These are phyloP conservation scores for Sebastes schlegelii DNA, from an alignment of 2,113 vertebrate species.

Conservation along the genomic window DNA sequence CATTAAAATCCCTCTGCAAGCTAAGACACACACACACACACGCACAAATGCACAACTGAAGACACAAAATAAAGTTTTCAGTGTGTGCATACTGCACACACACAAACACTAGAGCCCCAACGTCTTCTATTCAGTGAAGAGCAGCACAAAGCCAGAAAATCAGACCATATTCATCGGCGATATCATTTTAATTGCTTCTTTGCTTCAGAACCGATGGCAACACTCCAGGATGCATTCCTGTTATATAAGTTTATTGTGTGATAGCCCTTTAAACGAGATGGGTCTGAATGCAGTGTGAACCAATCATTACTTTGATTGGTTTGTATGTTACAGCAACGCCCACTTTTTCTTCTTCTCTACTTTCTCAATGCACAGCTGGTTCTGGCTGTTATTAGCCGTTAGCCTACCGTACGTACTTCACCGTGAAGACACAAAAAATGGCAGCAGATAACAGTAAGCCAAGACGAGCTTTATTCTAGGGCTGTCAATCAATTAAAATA, in stretches of 20 bases:
- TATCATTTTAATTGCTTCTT: neutral
- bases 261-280: neutral
- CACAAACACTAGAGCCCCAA: neutral
- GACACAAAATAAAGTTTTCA: slow-evolving; percentile 15
- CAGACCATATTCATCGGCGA: neutral
- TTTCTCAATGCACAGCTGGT: no score
- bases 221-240: neutral
- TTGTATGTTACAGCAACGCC: no score
- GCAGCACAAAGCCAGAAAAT: slow-evolving; percentile 5
- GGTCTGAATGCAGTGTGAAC: no score
- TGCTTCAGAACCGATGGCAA: neutral
- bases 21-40: slow-evolving; percentile 28
- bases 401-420: no score
- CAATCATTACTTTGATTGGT: no score
- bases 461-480: no score
- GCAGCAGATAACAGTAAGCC: no score
- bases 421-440: no score
- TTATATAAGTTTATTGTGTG: neutral
- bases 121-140: slow-evolving; percentile 18
- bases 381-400: no score
- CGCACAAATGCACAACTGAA: slow-evolving; percentile 9
- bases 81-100: neutral
- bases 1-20: slow-evolving; percentile 78
- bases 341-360: no score
- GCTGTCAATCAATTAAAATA: no score